Evolutionary conservation across 2,797 vertebrate species (phyloP), one percentile per base, ranked within the genome.

Genomic region (Erpetoichthys calabaricus): DNA sequence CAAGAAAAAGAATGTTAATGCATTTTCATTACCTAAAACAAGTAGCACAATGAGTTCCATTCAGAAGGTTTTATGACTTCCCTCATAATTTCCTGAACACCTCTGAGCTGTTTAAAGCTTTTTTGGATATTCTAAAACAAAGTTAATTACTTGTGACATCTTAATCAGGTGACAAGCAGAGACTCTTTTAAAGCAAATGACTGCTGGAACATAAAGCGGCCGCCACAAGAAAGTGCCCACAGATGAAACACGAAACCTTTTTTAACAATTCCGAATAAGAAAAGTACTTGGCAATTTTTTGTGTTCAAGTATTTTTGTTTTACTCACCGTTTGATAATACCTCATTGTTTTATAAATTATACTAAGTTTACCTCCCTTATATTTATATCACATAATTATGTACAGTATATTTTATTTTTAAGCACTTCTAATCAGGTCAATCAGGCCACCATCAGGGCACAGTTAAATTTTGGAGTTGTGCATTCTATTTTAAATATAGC

Each of bases 161-260:
- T 65, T 66, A 71, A 63, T 75, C 71, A 68, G 70, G 64, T 70
- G 64, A 57, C 74, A 76, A 78, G 67, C 74, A 73, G 63, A 68
- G 69, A 3, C 3, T 44, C 45, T 42, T 51, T 63, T 57, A 7
- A 59, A 55, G 60, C 66, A 51, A 25, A 44, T 9, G 41, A 42
- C 64, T 45, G 5, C 60, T 59, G 42, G 45, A 53, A 61, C 59
- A 57, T 45, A 62, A 56, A 0, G 3, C 49, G 41, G 10, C 51
- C 44, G 55, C 65, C 42, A 56, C n/a, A 55, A 50, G 64, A 62
- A 60, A 61, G 57, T 7, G 56, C 25, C 3, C 1, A 44, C n/a
- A 45, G 51, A 25, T 25, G 25, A 25, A 25, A 25, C 25, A 25
- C 25, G 2, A 25, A 25, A 25, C 25, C 25, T 25, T 25, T 25